These are phyloP conservation scores for Erannis defoliaria DNA, from an alignment of 2,888 invertebrate genomes.

Conservation along the genomic window DNA sequence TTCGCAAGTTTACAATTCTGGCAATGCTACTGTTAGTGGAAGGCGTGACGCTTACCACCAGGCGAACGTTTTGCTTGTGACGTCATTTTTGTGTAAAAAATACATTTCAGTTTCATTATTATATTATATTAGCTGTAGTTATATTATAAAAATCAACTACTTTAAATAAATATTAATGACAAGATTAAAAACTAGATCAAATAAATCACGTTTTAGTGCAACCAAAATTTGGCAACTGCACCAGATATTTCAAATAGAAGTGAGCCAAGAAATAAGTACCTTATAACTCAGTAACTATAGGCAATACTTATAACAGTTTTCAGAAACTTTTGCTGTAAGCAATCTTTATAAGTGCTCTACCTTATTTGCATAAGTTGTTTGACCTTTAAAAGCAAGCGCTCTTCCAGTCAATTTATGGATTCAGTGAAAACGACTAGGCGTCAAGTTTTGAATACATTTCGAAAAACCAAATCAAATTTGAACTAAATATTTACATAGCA, in stretches of 20 bases:
- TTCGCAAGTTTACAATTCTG: too few species aligned
- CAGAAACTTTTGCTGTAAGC: conserved; percentile 32
- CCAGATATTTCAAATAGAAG: conserved; percentile 20
- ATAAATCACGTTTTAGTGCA: conserved; percentile 30
- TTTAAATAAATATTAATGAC: conserved; percentile 14
- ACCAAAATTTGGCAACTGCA: conserved; percentile 38
- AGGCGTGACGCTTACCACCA: too few species aligned
- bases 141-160: background rate
- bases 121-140: too few species aligned
- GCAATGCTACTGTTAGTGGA: too few species aligned
- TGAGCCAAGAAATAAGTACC: conserved; percentile 38
- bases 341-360: conserved; percentile 40
- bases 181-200: conserved; percentile 13
- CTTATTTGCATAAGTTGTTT: conserved; percentile 37
- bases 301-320: conserved; percentile 31
- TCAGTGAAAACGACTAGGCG: conserved; percentile 13
- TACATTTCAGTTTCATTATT: too few species aligned
- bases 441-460: conserved; percentile 25
- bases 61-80: too few species aligned
- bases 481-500: conserved; percentile 1
- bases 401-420: conserved; percentile 20
- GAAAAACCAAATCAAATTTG: conserved; percentile 18
- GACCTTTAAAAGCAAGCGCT: conserved; percentile 35
- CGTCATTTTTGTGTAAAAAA: too few species aligned
- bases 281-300: conserved; percentile 31